Base-by-base conservation (phyloP, 2,888 invertebrate genomes). In the Cataglyphis altisquamis region DNA sequence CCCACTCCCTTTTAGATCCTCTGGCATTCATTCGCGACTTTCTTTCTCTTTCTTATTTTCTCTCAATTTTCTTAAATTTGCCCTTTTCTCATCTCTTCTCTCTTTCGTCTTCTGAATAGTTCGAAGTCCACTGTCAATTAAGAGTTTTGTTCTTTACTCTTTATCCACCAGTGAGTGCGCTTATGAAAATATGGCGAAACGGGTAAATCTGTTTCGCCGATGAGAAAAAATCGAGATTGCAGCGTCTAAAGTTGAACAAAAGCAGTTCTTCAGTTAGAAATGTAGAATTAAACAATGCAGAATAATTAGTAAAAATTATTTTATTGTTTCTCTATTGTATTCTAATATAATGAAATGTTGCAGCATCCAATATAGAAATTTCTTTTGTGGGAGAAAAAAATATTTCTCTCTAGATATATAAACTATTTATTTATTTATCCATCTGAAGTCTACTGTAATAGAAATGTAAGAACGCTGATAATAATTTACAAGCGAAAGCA, bases 121-220 rank as follows among this genome's bases (percentile, higher is more conserved):
- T 68, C 55, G 9, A 75, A 87, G 80, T 87, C 64, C 87, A 57
- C 81, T 75, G 82, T 75, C 82, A 84, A 84, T 87, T 86, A 89
- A 82, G 64, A 81, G 83, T 84, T 86, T 70, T 60, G 70, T 78
- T 48, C 77, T 41, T 36, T 48, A 36, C 62, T 10, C 45, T 12
- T 18, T 55, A 10, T 52, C 32, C 48, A 41, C 29, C n/a, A 55
- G 39, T 4, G 64, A 72, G 41, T 41, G 45, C 74, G 81, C 75
- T 83, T 83, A 67, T 55, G 73, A 77, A 36, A 6, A 73, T 36
- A 64, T 25, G 52, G 68, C 39, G 18, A 48, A 52, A 15, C 41
- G 41, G 18, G 12, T 39, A 41, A 63, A 29, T 36, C 41, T 32
- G 12, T 48, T 52, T 72, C 32, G n/a, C 48, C 36, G 8, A 25